Conservation (phyloP, 1,140 invertebrate genomes). For the Dendrolimus kikuchii region DNA sequence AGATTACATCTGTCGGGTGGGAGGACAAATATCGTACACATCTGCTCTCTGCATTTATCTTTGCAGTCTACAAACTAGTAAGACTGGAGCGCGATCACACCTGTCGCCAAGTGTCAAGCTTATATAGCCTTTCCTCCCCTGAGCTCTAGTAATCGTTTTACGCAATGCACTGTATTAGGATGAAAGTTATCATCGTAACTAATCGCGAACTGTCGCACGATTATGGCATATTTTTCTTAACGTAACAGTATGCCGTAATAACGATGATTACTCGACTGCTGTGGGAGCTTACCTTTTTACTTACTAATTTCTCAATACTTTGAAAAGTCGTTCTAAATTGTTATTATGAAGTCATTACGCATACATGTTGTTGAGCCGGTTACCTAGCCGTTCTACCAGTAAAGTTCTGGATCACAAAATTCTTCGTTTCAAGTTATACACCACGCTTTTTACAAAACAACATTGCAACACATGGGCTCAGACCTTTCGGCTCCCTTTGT, state of each 20-base stretch:
- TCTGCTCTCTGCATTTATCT: slow-evolving; percentile 57
- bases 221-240: slow-evolving; percentile 33
- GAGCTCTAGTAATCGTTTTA: neutral
- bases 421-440: slow-evolving; percentile 21
- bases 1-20: slow-evolving; percentile 59
- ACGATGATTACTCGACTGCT: slow-evolving; percentile 45
- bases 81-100: slow-evolving; percentile 37
- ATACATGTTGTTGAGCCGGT: slow-evolving; percentile 42
- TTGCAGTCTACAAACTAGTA: slow-evolving; percentile 35
- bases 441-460: slow-evolving; percentile 21
- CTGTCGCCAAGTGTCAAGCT: slow-evolving; percentile 53
- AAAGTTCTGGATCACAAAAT: slow-evolving; percentile 45
- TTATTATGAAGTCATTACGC: slow-evolving; percentile 67
- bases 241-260: slow-evolving; percentile 35
- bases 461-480: slow-evolving; percentile 21
- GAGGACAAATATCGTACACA: slow-evolving; percentile 23
- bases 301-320: slow-evolving; percentile 48
- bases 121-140: slow-evolving; percentile 5
- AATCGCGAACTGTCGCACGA: slow-evolving; percentile 38
- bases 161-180: slow-evolving; percentile 21
- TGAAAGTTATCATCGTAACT: slow-evolving; percentile 25
- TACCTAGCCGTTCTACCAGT: slow-evolving; percentile 40
- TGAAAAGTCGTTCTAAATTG: slow-evolving; percentile 58
- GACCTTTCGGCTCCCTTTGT: slow-evolving; percentile 18
- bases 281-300: slow-evolving; percentile 60